Base-by-base conservation (phyloP, 1,140 invertebrate genomes). In the Cephus cinctus region DNA sequence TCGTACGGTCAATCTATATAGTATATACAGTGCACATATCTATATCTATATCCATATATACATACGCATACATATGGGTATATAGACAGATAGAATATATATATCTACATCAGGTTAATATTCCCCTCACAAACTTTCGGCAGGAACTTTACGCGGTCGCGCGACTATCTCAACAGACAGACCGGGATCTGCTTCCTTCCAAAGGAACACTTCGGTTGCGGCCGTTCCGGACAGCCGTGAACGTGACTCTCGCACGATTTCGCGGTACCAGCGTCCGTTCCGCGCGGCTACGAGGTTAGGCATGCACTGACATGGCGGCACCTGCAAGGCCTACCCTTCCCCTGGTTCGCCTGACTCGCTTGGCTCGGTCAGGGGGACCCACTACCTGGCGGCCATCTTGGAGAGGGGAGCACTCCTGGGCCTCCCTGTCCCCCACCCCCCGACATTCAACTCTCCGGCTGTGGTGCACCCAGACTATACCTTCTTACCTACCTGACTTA, bases 231-330 rank as follows among this genome's bases (percentile, higher is more conserved):
- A n/a, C n/a, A n/a, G n/a, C n/a, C n/a, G n/a, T n/a, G n/a, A n/a
- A 30, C 43, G 6, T 21, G 21, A 22, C 9, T 25, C 46, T 39
- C 60, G 56, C 56, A 57, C 51, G 51, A 47, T 62, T 47, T 64
- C 57, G 60, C 61, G 61, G 58, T 54, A 19, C 20, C 19, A 14
- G 57, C 62, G 57, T 67, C 56, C 59, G 70, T 68, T 67, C 69
- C 67, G 67, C 63, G 63, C 73, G 62, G 65, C 61, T 67, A 67
- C 62, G 67, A 75, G 49, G 69, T 70, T 69, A 74, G 64, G 70
- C 71, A 71, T 75, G 70, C 65, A 75, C 74, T 76, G 74, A 74
- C 71, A 76, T 76, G 74, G 74, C 74, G 74, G 73, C 74, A 76
- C 74, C 74, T 76, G 74, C 67, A 63, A 61, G 63, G 47, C 60